These are phyloP conservation scores for Melitaea athalia DNA, from an alignment of 2,888 invertebrate genomes.

Conservation along the genomic window DNA sequence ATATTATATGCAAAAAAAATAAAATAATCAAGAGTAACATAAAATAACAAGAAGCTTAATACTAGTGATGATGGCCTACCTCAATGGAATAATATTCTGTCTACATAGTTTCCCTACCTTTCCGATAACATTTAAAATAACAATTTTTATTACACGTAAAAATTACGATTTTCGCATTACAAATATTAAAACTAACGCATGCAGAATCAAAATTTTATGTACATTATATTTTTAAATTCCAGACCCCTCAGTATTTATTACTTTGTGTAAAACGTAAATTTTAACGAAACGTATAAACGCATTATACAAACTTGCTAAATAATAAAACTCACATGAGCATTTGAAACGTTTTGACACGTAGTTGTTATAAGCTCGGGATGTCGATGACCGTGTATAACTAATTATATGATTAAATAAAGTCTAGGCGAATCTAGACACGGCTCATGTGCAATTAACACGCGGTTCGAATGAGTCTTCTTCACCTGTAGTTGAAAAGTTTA, in stretches of 20 bases:
- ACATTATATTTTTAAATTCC: slow-evolving; percentile 9
- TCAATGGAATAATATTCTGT: not conserved
- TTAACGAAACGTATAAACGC: slow-evolving; percentile 18
- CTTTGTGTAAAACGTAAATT: slow-evolving; percentile 22
- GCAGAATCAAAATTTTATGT: slow-evolving; percentile 28
- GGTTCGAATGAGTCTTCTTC: slow-evolving; percentile 13
- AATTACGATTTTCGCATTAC: slow-evolving; percentile 54
- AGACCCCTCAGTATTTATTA: slow-evolving; percentile 20
- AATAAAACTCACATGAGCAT: slow-evolving; percentile 24
- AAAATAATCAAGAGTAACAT: too few relatives aligned
- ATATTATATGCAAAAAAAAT: too few relatives aligned
- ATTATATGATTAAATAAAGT: slow-evolving; percentile 42
- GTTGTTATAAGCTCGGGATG: slow-evolving; percentile 32
- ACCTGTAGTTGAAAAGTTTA: not conserved
- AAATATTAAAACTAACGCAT: slow-evolving; percentile 48
- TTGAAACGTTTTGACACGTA: slow-evolving; percentile 30
- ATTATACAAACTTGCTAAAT: slow-evolving; percentile 26
- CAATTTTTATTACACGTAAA: slow-evolving; percentile 55
- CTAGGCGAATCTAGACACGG: slow-evolving; percentile 35
- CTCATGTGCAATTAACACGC: slow-evolving; percentile 24
- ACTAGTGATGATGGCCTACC: too few relatives aligned
- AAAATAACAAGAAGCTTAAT: too few relatives aligned
- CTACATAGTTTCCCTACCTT: slow-evolving; percentile 37
- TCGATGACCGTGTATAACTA: slow-evolving; percentile 42
- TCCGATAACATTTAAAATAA: slow-evolving; percentile 43